phyloP scores from a whole-genome alignment of 2,888 invertebrate genomes.

The Caenorhabditis sulstoni region DNA sequence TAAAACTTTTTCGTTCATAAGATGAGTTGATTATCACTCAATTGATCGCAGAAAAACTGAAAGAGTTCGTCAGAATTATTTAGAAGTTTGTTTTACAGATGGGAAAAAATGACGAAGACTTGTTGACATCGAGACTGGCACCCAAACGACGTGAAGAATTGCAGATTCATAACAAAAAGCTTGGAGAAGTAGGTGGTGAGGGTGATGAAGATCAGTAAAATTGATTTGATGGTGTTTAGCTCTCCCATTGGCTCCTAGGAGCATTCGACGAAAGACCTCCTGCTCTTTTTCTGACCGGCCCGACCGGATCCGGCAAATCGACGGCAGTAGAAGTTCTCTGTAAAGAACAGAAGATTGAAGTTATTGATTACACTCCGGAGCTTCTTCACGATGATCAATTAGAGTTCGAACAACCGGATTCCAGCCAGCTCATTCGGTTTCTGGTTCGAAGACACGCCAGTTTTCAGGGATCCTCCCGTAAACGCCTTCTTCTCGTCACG shows the following conservation, averaged over 20 bases:
- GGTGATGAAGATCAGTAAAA: too few species aligned
- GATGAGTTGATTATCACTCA: too few species aligned
- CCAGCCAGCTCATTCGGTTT: conserved; percentile 22
- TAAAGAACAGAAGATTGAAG: conserved; percentile 24
- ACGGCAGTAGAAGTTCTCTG: conserved; percentile 48
- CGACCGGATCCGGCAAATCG: conserved; percentile 56
- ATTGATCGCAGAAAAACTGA: too few species aligned
- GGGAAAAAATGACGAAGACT: not conserved
- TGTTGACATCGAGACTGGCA: conserved; percentile 20
- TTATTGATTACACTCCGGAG: conserved; percentile 41
- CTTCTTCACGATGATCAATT: conserved; percentile 19
- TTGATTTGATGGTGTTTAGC: not conserved
- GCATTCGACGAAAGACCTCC: conserved; percentile 8
- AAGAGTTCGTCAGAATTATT: too few species aligned
- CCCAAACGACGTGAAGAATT: conserved; percentile 31
- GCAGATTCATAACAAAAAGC: conserved; percentile 44
- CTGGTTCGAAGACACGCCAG: conserved; percentile 20
- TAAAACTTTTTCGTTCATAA: not conserved
- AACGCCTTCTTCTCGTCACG: conserved; percentile 23
- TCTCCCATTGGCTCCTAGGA: conserved; percentile 18
- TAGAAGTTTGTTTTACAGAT: not conserved
- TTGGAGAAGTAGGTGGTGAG: conserved; percentile 34
- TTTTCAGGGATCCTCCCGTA: not conserved
- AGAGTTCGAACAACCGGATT: conserved; percentile 10
- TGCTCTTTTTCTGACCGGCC: conserved; percentile 45